Base-by-base conservation (phyloP, 1,140 invertebrate genomes). In the Tetramorium parvispinum region DNA sequence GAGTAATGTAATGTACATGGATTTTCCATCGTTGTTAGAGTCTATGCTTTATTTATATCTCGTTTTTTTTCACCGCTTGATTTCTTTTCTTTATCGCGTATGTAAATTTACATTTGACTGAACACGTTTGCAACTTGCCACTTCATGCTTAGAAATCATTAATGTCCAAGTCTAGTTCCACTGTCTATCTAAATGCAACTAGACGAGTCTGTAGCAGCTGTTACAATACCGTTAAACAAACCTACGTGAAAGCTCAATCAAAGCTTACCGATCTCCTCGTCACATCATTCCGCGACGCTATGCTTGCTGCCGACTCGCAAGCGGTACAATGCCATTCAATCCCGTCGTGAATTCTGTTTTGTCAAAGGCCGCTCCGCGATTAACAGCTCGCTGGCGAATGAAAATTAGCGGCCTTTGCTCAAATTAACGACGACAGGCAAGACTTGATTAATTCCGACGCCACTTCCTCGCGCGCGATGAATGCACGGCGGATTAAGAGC, bases 401-500 rank as follows among this genome's bases (percentile, higher is more conserved):
- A 86, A 79, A 86, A 68, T 68, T 66, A 79, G 85, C 61, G 51
- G 76, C 73, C 82, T 85, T 85, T 78, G 71, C 82, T 65, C 46
- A 49, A 85, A 85, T 85, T 88, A 90, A 88, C 53, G 68, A 40
- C 53, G 68, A 83, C 76, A 86, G 85, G 59, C 61, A 59, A 85
- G 79, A 81, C 85, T 89, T 89, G 90, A 91, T 91, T 91, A 91
- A 91, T 91, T 87, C 61, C 82, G 27, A 70, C n/a, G 27, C 63
- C 63, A 75, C 46, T 76, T 59, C 65, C 86, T 88, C 79, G 75
- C 32, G 73, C 61, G 86, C 90, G 90, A 92, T 92, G 91, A 92
- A 92, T 92, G 86, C 76, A 59, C 65, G 85, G 77, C 78, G 77
- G 86, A 92, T 92, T 91, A 92, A 92, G 91, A 89, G 87, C 43